phyloP scores from a whole-genome alignment of 2,888 invertebrate genomes.

The Drosophila anceps region DNA sequence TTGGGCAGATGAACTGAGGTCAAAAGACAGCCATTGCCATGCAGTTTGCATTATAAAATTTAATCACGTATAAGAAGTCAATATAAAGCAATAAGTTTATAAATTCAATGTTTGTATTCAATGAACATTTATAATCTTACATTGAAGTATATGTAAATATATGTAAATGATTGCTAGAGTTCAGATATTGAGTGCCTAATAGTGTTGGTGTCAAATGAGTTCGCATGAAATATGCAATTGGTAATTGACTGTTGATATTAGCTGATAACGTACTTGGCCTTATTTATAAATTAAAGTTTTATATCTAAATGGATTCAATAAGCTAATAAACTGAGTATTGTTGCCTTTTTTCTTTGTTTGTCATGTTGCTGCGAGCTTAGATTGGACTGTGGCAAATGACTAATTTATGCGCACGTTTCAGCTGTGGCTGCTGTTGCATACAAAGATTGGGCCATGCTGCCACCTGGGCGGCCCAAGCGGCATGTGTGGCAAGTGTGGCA shows the following conservation, averaged over 20 bases:
- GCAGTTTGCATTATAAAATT: background rate
- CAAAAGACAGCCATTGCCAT: background rate
- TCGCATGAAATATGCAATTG: slow-evolving; percentile 1
- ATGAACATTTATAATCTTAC: background rate
- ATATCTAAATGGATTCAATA: slow-evolving; percentile 2
- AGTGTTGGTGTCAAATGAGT: background rate
- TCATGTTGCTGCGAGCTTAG: background rate
- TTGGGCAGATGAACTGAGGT: background rate
- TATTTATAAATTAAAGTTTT: background rate
- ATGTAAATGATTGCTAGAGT: background rate
- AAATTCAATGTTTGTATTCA: background rate
- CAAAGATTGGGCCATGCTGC: slow-evolving; percentile 39
- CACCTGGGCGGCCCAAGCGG: slow-evolving; percentile 35
- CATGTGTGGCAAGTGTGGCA: slow-evolving; percentile 24
- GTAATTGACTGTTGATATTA: background rate
- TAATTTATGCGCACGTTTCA: slow-evolving; percentile 60
- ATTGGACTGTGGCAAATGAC: slow-evolving; percentile 42
- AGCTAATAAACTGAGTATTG: slow-evolving; percentile 19
- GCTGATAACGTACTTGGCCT: background rate
- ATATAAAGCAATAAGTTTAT: background rate
- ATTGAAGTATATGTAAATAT: background rate
- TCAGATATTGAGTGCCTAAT: background rate
- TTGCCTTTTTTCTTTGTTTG: background rate
- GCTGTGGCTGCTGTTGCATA: slow-evolving; percentile 61
- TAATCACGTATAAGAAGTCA: background rate